phyloP scores from a whole-genome alignment of 2,888 invertebrate species.

The Celastrina argiolus region DNA sequence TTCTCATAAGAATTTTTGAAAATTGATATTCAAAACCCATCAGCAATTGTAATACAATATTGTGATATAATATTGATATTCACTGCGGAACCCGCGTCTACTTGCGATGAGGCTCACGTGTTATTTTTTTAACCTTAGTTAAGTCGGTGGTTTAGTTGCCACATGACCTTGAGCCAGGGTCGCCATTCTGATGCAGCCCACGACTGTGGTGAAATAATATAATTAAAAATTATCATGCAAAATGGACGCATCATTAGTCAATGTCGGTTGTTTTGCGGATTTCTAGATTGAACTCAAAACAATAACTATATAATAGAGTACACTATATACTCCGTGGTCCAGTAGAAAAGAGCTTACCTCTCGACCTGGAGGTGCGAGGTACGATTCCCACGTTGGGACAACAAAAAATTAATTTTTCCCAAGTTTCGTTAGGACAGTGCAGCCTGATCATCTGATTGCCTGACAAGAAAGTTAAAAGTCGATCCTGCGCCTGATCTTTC shows the following conservation, averaged over 20 bases:
- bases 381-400: too few relatives aligned
- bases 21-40: background rate
- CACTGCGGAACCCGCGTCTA: background rate
- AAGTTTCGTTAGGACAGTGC: too few relatives aligned
- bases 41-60: too few relatives aligned
- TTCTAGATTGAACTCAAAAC: background rate
- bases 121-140: constrained; percentile 9
- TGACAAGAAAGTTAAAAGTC: too few relatives aligned
- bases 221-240: background rate
- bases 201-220: background rate
- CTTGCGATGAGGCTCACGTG: background rate
- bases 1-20: too few relatives aligned
- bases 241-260: background rate
- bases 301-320: too few relatives aligned
- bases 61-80: constrained; percentile 5
- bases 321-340: too few relatives aligned
- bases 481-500: too few relatives aligned
- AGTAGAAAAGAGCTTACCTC: too few relatives aligned
- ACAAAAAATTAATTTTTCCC: too few relatives aligned
- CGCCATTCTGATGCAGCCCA: background rate
- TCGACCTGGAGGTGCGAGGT: too few relatives aligned
- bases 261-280: background rate
- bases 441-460: too few relatives aligned
- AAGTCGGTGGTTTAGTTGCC: background rate
- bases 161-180: background rate